Conservation (phyloP, 2,888 invertebrate genomes). For the Dysmachus trigonus region DNA sequence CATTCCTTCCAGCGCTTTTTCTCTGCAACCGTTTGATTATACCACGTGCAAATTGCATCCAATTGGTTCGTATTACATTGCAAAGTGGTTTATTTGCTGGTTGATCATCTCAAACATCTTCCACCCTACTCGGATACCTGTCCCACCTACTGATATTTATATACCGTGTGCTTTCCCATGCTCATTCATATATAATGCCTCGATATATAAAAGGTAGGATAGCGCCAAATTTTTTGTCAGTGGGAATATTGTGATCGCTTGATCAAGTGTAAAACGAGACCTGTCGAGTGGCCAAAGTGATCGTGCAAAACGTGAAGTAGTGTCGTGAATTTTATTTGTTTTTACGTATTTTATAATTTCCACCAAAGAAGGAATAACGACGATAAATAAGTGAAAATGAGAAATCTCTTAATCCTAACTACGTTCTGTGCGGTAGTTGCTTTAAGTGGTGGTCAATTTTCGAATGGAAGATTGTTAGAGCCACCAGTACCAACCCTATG, state of each 20-base stretch:
- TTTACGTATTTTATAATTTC: neutral
- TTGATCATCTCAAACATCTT: neutral
- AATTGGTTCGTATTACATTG: neutral
- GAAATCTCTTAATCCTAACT: neutral
- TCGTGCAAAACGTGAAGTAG: neutral
- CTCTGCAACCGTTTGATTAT: neutral
- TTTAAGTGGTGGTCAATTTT: constrained; percentile 72
- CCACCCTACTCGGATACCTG: neutral
- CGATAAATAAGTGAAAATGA: constrained; percentile 23
- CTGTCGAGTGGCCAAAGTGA: neutral
- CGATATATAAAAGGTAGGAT: constrained; percentile 42
- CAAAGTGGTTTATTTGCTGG: neutral
- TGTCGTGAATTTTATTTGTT: neutral
- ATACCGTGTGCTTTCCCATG: neutral
- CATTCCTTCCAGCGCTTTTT: neutral
- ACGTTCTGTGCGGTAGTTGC: neutral
- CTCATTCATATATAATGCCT: neutral
- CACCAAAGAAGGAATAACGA: neutral
- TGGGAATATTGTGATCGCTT: neutral
- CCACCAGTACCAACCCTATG: constrained; percentile 80
- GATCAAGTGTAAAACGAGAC: constrained; percentile 1
- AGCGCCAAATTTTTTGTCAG: constrained; percentile 42
- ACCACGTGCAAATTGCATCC: neutral
- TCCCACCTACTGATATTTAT: neutral
- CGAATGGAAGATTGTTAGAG: constrained; percentile 80